Percentiles rank a stretch among this genome's conserved stretches.
Conservation (phyloP, 2,113 vertebrate genomes). For the Rhabdornis inornatus region DNA sequence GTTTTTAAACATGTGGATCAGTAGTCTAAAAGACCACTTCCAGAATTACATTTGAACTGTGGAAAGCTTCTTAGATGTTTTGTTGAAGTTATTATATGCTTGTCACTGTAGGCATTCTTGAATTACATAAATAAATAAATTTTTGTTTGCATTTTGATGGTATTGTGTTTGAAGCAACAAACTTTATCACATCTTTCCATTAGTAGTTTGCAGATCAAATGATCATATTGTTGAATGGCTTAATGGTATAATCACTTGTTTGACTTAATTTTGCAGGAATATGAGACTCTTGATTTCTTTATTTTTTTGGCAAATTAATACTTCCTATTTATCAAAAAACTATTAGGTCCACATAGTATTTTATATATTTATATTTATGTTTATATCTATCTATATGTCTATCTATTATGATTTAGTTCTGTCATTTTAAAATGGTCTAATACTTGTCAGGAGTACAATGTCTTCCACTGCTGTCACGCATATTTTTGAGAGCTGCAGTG, state of each 20-base stretch:
- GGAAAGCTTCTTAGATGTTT: neutral
- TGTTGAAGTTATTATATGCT: neutral
- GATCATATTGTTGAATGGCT: neutral
- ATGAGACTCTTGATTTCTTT: conserved; percentile 32
- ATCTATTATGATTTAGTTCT: conserved; percentile 61
- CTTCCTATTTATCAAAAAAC: conserved; percentile 28
- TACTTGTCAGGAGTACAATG: conserved; percentile 64
- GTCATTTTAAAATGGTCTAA: conserved; percentile 68
- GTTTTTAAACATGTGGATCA: neutral
- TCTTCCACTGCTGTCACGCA: conserved; percentile 43
- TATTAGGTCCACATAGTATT: neutral
- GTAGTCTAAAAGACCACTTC: neutral
- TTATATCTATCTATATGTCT: neutral
- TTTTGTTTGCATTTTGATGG: neutral
- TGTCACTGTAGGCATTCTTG: neutral
- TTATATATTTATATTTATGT: neutral
- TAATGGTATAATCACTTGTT: neutral
- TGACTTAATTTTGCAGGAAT: conserved; percentile 56
- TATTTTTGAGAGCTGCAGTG: conserved; percentile 55
- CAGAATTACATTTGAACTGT: neutral
- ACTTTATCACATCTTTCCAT: neutral
- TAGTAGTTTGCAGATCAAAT: neutral
- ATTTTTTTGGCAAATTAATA: conserved; percentile 23
- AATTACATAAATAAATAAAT: neutral
- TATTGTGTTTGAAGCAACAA: neutral